phyloP scores from a whole-genome alignment of 2,113 vertebrate species.

The Neoarius graeffei region DNA sequence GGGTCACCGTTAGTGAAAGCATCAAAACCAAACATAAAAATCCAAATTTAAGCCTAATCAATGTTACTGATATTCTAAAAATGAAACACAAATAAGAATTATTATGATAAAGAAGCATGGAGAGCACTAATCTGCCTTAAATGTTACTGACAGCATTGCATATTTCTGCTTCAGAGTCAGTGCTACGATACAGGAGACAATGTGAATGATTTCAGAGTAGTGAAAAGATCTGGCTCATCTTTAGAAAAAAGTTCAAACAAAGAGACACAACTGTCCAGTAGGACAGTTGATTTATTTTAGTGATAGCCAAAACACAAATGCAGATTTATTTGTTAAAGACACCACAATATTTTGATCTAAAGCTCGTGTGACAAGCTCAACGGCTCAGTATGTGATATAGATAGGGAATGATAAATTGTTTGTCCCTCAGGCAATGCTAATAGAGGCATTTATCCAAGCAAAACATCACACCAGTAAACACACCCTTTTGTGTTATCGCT shows the following conservation, averaged over 20 bases:
- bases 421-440: slow-evolving; percentile 29
- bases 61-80: not conserved
- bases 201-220: not conserved
- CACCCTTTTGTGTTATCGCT: slow-evolving; percentile 10
- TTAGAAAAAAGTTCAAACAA: not conserved
- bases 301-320: not conserved
- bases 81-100: slow-evolving; percentile 12
- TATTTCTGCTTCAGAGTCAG: not conserved
- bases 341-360: slow-evolving; percentile 7
- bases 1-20: slow-evolving; percentile 9
- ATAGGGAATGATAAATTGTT: slow-evolving; percentile 34
- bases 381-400: slow-evolving; percentile 32
- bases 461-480: slow-evolving; percentile 28
- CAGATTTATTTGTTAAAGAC: not conserved
- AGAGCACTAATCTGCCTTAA: not conserved
- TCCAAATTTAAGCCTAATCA: not conserved
- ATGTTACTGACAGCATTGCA: not conserved
- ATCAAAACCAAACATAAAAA: slow-evolving; percentile 30
- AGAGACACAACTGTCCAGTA: not conserved
- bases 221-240: not conserved
- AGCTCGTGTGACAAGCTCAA: slow-evolving; percentile 9
- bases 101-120: not conserved
- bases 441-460: slow-evolving; percentile 43
- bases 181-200: not conserved
- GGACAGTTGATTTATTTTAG: not conserved